Conservation (phyloP, 1,140 invertebrate genomes). For the Lineus longissimus region DNA sequence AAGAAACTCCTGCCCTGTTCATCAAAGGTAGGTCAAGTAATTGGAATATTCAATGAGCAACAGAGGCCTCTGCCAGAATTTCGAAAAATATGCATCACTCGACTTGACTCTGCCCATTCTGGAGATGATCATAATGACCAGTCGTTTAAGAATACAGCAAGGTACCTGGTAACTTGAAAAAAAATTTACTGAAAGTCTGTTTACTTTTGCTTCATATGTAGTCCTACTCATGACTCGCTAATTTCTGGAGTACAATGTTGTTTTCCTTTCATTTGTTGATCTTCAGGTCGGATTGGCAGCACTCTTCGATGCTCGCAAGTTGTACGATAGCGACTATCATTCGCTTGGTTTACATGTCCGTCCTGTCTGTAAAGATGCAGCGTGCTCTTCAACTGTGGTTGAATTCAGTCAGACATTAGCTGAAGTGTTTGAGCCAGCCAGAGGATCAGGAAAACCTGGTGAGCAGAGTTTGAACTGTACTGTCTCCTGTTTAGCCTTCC, state of each 20-base stretch:
- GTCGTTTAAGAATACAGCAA: no score
- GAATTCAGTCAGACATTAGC: constrained; percentile 81
- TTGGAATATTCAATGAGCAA: constrained; percentile 8
- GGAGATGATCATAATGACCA: no score
- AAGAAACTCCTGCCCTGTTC: constrained; percentile 91
- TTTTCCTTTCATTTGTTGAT: no score
- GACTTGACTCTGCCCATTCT: no score
- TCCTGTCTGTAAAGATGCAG: constrained; percentile 66
- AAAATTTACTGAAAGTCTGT: no score
- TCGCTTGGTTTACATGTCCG: constrained; percentile 83
- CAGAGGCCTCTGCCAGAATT: no score
- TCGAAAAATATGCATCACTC: no score
- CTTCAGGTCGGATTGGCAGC: constrained; percentile 73
- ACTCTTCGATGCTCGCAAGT: constrained; percentile 81
- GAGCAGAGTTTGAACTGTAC: constrained; percentile 49
- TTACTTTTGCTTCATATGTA: no score
- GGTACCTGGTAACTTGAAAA: no score
- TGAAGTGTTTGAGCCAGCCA: constrained; percentile 71
- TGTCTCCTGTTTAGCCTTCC: no score
- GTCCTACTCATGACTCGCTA: no score
- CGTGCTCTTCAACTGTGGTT: constrained; percentile 65
- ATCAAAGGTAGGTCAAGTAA: constrained; percentile 38
- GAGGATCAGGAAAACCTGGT: constrained; percentile 12
- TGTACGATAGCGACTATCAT: constrained; percentile 92
- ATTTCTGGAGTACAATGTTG: no score